A percentile compares a stretch with the other conserved stretches of the same genome.
Conservation (phyloP, 2,113 vertebrate genomes). For the Neodontobutis hainanensis region DNA sequence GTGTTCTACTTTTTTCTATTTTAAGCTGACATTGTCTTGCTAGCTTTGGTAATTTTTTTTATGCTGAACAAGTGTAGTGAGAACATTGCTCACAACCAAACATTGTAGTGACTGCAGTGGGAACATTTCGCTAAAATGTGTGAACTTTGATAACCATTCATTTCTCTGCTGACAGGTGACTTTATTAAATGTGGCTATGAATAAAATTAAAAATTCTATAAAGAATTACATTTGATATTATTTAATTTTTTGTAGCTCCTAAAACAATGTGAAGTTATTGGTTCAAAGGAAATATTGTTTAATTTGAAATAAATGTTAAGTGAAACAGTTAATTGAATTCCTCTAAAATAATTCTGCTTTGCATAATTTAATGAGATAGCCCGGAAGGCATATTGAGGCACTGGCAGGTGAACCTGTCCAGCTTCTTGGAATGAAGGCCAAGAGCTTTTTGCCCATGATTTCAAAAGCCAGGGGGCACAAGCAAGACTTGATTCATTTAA, state of each 20-base stretch:
- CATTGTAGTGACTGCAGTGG: conserved; percentile 6
- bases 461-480: conserved; percentile 29
- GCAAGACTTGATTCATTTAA: conserved; percentile 31
- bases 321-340: conserved; percentile 15
- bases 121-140: conserved; percentile 7
- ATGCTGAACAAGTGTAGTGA: conserved; percentile 22
- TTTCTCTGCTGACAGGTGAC: conserved; percentile 14
- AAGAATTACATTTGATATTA: too few relatives aligned
- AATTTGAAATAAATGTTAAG: background rate
- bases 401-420: conserved; percentile 28
- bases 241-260: too few relatives aligned
- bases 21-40: conserved; percentile 44
- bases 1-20: conserved; percentile 36
- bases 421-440: conserved; percentile 45
- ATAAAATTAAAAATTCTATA: background rate
- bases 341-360: conserved; percentile 30
- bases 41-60: conserved; percentile 19
- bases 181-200: conserved; percentile 15
- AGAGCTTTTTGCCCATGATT: conserved; percentile 27
- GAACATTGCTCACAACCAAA: conserved; percentile 21
- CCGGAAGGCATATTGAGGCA: conserved; percentile 35
- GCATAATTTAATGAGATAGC: conserved; percentile 26
- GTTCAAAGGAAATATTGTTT: background rate
- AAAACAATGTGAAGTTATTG: too few relatives aligned
- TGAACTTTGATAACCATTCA: conserved; percentile 39